Evolutionary conservation across 2,797 vertebrate genomes (phyloP), one percentile per base, ranked within the genome.

Genomic region (Protonibea diacanthus): DNA sequence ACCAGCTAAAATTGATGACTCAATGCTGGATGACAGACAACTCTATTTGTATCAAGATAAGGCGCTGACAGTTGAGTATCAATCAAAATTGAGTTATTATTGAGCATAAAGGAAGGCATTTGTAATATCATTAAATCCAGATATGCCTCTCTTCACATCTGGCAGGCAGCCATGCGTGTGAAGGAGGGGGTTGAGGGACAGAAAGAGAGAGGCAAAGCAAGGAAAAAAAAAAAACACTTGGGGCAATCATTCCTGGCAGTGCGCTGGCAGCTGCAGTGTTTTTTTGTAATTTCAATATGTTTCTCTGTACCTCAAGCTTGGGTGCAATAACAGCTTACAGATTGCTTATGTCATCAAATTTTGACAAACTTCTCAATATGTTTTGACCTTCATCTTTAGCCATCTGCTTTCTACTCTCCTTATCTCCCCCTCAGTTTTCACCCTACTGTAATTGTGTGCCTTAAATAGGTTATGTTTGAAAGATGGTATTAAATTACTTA

Each of bases 81-180:
- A 97, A 97, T 99, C 97, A 97, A 96, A 97, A 97, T 94, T 93
- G 95, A 97, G 96, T 97, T 97, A 97, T 98, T 97, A 97, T 96
- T 96, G 96, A 97, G 96, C 95, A 97, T 97, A 96, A 97, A 97
- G 95, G 95, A 96, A 97, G 95, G 94, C 96, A 96, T 98, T 97
- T 97, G 97, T 98, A 97, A 98, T 97, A 95, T 97, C 96, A 97
- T 98, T 97, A 97, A 97, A 97, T 97, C 95, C 96, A 96, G 96
- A 97, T 98, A 96, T 96, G 96, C 94, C 95, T 95, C 94, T 95
- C 93, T 94, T 94, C 95, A 96, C 96, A 97, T 97, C 97, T 98
- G 97, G 97, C 96, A 97, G 96, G 95, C 96, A 96, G 96, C 97
- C 96, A 96, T 95, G 96, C 82, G 65, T 92, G 86, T 78, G 81